Base-by-base conservation (phyloP, 2,113 vertebrate genomes). In the Rhineura floridana region DNA sequence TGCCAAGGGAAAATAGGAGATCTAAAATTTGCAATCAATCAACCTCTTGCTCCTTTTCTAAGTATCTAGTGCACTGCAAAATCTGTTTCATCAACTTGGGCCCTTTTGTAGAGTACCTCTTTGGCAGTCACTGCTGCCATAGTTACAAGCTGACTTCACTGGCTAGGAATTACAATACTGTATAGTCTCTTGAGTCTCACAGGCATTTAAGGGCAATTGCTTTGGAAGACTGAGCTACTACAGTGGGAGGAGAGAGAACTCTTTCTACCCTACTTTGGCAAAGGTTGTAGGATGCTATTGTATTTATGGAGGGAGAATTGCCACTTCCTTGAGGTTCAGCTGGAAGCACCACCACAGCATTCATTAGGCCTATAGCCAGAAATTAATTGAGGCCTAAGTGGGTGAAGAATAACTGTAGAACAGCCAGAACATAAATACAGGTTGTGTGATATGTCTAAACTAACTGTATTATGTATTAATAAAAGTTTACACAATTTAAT, bases 81-180 rank as follows among this genome's bases (percentile, higher is more conserved):
- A 84, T 88, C 82, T 81, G 73, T 90, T 94, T 90, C 84, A 90
- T 93, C 93, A 91, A 78, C 72, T 83, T 28, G 63, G 75, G 63
- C 0, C 2, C 83, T 84, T 87, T 88, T 67, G 83, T 72, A 1
- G 50, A 72, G 30, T 0, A 0, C 44, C 90, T 79, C 72, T 89
- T 91, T 95, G 55, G 59, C 72, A 82, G 63, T 86, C 62, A n/a
- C 42, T 73, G 93, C 90, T 94, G 77, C 93, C 87, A 78, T 91
- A 77, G 93, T 93, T 92, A 93, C 90, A 87, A 88, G 89, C 90
- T 94, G 92, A 93, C 90, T 93, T 95, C 94, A 93, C 87, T 89
- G 91, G 84, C 0, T 79, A 92, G 89, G 91, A 96, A 94, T 95
- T 90, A 91, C 36, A 90, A 89, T 90, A 90, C 88, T 90, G 77